Percentiles rank a stretch among this genome's conserved stretches.
These are phyloP conservation scores for Enteromius argenteus DNA, from an alignment of 2,797 vertebrate species.

Conservation along the genomic window DNA sequence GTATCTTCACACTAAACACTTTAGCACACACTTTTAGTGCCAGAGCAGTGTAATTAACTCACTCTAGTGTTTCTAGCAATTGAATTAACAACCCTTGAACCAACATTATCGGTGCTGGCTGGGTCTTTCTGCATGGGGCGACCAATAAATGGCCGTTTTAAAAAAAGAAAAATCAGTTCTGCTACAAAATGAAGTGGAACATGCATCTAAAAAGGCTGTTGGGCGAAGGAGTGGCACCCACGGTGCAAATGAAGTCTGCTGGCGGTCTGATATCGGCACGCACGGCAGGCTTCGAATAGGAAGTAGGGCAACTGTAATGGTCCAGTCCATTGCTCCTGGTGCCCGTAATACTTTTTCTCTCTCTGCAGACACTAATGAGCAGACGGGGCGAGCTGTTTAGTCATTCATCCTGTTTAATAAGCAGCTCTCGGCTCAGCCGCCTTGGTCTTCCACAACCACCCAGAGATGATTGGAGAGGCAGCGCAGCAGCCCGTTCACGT, in stretches of 20 bases:
- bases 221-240: slow-evolving; percentile 51
- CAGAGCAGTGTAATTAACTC: slow-evolving; percentile 72
- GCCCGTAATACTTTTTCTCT: slow-evolving; percentile 59
- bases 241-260: slow-evolving; percentile 28
- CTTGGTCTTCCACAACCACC: slow-evolving; percentile 68
- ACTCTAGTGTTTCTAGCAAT: slow-evolving; percentile 67
- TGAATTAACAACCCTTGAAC: slow-evolving; percentile 71
- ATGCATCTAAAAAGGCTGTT: slow-evolving; percentile 38
- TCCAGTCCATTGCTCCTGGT: slow-evolving; percentile 66
- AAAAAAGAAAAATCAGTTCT: slow-evolving; percentile 62
- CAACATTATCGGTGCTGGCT: slow-evolving; percentile 62
- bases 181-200: slow-evolving; percentile 57
- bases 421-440: slow-evolving; percentile 69
- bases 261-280: slow-evolving; percentile 23
- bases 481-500: slow-evolving; percentile 63
- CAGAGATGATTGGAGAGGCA: slow-evolving; percentile 75
- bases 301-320: slow-evolving; percentile 70
- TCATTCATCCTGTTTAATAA: slow-evolving; percentile 83
- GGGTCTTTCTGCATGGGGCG: slow-evolving; percentile 55
- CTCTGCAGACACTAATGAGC: slow-evolving; percentile 74
- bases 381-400: slow-evolving; percentile 74
- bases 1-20: slow-evolving; percentile 66
- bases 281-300: neutral
- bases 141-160: slow-evolving; percentile 52
- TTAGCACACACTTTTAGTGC: slow-evolving; percentile 64